A percentile compares a stretch with the other conserved stretches of the same genome.
These are phyloP conservation scores for Proteles cristata DNA, from an alignment of 2,113 vertebrate species.

Conservation along the genomic window DNA sequence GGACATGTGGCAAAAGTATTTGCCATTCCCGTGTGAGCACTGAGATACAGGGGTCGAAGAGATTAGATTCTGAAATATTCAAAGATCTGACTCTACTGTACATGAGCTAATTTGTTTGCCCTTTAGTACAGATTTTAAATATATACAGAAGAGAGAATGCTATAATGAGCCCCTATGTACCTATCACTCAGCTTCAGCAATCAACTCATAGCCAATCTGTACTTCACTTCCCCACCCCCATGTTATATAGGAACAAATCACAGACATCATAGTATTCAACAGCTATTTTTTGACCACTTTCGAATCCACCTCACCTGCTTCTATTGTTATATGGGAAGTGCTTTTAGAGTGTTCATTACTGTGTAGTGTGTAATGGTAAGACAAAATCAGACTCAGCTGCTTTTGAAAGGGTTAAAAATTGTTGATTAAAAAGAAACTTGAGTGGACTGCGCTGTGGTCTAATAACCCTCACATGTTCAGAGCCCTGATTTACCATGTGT, in stretches of 20 bases:
- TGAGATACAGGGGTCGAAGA: background rate
- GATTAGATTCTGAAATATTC: background rate
- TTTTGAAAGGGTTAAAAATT: background rate
- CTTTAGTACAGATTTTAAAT: background rate
- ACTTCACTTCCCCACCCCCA: background rate
- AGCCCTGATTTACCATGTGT: background rate
- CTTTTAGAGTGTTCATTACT: background rate
- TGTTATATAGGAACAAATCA: background rate
- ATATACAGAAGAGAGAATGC: background rate
- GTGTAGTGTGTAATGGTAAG: background rate
- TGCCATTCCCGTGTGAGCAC: background rate
- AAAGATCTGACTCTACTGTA: background rate
- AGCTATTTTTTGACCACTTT: background rate
- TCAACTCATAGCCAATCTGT: background rate
- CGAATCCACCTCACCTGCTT: background rate
- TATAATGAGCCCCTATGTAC: background rate
- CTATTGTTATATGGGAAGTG: background rate
- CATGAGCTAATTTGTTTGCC: background rate
- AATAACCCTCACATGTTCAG: background rate
- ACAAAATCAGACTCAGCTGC: background rate
- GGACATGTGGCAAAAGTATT: background rate
- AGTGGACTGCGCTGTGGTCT: background rate
- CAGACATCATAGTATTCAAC: background rate
- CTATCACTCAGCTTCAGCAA: background rate
- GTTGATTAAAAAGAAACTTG: background rate